Evolutionary conservation across 2,888 invertebrate species (phyloP).

Genomic region (Galeruca laticollis): DNA sequence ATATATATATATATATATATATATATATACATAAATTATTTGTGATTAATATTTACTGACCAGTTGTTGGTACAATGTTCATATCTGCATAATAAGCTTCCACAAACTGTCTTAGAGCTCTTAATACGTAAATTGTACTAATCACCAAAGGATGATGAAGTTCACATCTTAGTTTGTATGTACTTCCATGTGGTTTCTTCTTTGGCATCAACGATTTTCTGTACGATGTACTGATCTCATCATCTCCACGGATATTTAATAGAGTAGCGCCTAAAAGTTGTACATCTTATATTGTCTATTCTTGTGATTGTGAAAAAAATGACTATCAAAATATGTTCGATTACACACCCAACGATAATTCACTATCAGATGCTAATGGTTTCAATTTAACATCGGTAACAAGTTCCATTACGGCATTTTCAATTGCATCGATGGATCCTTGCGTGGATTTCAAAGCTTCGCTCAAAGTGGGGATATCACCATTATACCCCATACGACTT

Average conservation of each 20-base stretch:
- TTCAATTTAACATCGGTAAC: constrained; percentile 3
- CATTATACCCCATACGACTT: constrained; percentile 7
- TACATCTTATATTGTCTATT: no score
- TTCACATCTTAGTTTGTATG: constrained; percentile 26
- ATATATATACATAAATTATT: no score
- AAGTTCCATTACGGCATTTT: constrained; percentile 39
- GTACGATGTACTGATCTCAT: constrained; percentile 5
- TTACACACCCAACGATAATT: not conserved
- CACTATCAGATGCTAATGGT: not conserved
- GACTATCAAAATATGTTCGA: no score
- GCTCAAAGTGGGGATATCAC: constrained; percentile 24
- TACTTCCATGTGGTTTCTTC: not conserved
- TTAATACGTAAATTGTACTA: constrained; percentile 20
- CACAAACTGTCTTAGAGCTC: constrained; percentile 34
- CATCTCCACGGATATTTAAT: constrained; percentile 1
- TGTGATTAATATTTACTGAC: constrained; percentile 10
- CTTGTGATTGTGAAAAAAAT: no score
- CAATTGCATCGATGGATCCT: constrained; percentile 35
- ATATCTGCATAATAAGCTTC: constrained; percentile 13
- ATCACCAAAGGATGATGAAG: constrained; percentile 32
- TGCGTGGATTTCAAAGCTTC: constrained; percentile 37
- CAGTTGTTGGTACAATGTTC: constrained; percentile 15
- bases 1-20: no score
- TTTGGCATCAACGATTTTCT: constrained; percentile 10
- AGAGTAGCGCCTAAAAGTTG: not conserved